Evolutionary conservation across 2,888 invertebrate genomes (phyloP).

Genomic region (Globia sparganii): DNA sequence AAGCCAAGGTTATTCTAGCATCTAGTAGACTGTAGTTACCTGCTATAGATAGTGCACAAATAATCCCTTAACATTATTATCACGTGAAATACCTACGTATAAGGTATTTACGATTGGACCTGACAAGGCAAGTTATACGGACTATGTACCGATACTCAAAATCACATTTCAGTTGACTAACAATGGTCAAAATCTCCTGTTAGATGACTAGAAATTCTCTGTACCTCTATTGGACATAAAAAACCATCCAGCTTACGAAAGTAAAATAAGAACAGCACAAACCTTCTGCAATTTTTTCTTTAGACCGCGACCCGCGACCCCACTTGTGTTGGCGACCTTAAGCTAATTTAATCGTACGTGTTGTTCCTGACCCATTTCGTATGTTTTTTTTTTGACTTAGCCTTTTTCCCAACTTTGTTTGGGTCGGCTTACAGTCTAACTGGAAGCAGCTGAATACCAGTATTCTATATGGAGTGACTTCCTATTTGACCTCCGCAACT

Average conservation of each 20-base stretch:
- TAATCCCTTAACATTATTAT: neutral
- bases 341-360: slow-evolving; percentile 52
- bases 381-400: neutral
- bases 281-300: neutral
- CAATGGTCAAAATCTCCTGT: neutral
- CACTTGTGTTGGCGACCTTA: slow-evolving; percentile 57
- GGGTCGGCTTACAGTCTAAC: neutral
- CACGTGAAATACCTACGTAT: too few species aligned
- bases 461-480: neutral
- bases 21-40: neutral
- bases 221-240: too few species aligned
- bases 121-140: neutral
- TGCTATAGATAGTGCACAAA: neutral
- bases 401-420: neutral
- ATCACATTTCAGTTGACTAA: neutral
- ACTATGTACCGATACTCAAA: neutral
- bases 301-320: slow-evolving; percentile 55
- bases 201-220: neutral
- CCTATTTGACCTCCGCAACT: neutral
- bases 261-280: neutral
- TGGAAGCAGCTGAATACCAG: neutral
- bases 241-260: neutral
- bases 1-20: neutral
- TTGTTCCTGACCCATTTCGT: slow-evolving; percentile 17
- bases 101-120: neutral